Evolutionary conservation across 2,888 invertebrate species (phyloP), one percentile per base, ranked within the genome.

Genomic region (Nipponacmea schrenckii): DNA sequence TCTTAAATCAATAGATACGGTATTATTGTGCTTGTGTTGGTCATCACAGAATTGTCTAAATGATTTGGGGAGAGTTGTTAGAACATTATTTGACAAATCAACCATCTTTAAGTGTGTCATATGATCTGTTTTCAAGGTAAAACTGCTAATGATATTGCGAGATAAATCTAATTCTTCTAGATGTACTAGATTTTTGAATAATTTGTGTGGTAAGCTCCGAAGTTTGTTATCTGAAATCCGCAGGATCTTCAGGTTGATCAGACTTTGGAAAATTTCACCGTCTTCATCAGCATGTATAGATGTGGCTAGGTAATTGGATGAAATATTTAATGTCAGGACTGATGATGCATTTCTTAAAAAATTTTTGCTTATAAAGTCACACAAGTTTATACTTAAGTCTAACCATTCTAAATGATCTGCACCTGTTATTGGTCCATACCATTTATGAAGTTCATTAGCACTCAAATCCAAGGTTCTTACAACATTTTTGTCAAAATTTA

Each of bases 141-240:
- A 71, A 14, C 20, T 46, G 27, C 64, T 71, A 10, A 77, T 27
- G 7, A 67, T 69, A 64, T 77, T 77, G 26, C 62, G 24, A 24
- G 67, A 65, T 10, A 77, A 48, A 65, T 68, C 65, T 24, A 77
- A 56, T 44, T 65, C 50, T 27, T 24, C 65, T 4, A 77, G 27
- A 14, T 48, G 39, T 20, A 20, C n/a, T 20, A 72, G 44, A 7
- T 64, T 62, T 20, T 62, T n/a, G 44, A 77, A 73, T 20, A 77
- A 62, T 10, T 44, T 69, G n/a, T 14, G 39, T 17, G 73, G 74
- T 10, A 77, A 68, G 17, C n/a, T 46, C 17, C 68, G 63, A 1
- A 77, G 4, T 45, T 72, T 65, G 26, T 73, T 77, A 17, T 70
- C 69, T n/a, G 73, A 66, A n/a, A 77, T 45, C 10, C 69, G 7